Evolutionary conservation across 2,888 invertebrate species (phyloP), one percentile per base, ranked within the genome.

Genomic region (Crepidodera aurea): DNA sequence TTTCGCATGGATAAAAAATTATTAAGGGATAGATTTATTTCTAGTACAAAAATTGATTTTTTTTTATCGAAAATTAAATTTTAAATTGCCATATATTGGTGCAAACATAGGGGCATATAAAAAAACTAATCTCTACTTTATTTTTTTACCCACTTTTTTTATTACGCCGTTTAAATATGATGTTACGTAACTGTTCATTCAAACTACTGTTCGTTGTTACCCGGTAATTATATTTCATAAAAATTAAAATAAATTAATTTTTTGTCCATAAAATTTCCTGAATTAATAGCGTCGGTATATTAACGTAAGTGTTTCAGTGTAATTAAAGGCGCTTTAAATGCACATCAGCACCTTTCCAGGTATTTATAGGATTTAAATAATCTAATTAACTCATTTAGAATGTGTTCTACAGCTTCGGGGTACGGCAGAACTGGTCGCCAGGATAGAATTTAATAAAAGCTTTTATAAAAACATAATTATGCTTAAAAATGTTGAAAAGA

Each of bases 321-420:
- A 27, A 48, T 48, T 29, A 48, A 22, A 48, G 29, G 12, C 27
- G 6, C n/a, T 48, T 48, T 48, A 27, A 48, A 27, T 48, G 48
- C 48, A 48, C 48, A 48, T 48, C 29, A 48, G 27, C 48, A 27
- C 27, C 10, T 48, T 48, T 15, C 15, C 15, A 27, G n/a, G 48
- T 27, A 27, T 48, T 27, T 48, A 48, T 27, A 48, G 27, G 48
- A 48, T 48, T 48, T 48, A 48, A 48, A 29, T 48, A 48, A 48
- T 48, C 27, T 29, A 48, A 48, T 48, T 48, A 48, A 27, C 13
- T 29, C 27, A 29, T 48, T 29, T 25, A 29, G 29, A 16, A 15
- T 25, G 29, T 15, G 48, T 48, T 29, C 12, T 48, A 48, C 27
- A 48, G 12, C 25, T 48, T 27, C 27, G 6, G 27, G 48, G 3